These are phyloP conservation scores for Papilio demoleus DNA, from an alignment of 2,888 invertebrate species.

Conservation along the genomic window DNA sequence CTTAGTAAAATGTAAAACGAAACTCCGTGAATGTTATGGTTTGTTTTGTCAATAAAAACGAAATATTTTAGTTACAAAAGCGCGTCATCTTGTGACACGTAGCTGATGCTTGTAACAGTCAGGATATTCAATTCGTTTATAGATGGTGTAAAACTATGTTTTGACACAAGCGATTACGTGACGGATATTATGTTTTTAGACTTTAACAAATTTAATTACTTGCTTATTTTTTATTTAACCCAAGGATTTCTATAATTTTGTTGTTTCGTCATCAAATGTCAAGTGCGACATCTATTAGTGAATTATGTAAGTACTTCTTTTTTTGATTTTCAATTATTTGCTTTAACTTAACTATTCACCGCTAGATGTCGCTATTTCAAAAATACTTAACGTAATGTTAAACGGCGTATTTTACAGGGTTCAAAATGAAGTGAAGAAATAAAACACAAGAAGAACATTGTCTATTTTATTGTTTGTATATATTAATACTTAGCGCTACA, in stretches of 20 bases:
- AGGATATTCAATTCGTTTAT: background rate
- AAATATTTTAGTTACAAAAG: background rate
- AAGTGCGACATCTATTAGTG: background rate
- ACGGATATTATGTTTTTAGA: background rate
- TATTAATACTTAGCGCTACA: conserved; percentile 74
- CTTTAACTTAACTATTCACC: background rate
- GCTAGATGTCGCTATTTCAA: background rate
- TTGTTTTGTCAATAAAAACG: conserved; percentile 58
- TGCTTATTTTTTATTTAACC: no score
- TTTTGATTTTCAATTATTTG: no score
- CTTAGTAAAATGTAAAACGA: background rate
- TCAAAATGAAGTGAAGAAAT: conserved; percentile 50
- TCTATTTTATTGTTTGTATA: conserved; percentile 79
- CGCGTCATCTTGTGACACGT: conserved; percentile 40
- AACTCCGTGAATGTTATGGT: conserved; percentile 8
- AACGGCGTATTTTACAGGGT: no score
- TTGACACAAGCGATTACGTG: background rate
- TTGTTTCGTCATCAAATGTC: no score
- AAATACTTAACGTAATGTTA: no score
- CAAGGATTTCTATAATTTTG: no score
- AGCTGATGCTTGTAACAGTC: background rate
- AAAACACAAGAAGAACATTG: conserved; percentile 74
- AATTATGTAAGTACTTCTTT: background rate
- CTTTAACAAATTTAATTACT: no score
- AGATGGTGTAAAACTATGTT: background rate